Percentiles rank a stretch among this genome's conserved stretches.
phyloP scores from a whole-genome alignment of 2,797 vertebrate species.

The Dipus sagitta region DNA sequence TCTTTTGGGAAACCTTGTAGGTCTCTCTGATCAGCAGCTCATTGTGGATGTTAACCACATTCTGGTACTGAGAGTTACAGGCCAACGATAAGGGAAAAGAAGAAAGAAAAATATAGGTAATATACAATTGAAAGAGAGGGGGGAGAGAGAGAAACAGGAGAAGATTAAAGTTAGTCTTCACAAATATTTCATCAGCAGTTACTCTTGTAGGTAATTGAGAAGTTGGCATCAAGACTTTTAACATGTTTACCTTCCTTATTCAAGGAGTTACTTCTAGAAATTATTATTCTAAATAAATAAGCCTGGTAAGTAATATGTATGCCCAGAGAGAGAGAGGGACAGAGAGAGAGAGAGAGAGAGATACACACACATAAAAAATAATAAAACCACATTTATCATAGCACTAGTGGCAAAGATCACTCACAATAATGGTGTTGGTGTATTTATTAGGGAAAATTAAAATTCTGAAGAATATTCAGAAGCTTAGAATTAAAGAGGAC shows the following conservation, averaged over 20 bases:
- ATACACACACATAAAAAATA: too few species aligned
- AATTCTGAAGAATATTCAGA: neutral
- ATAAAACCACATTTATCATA: neutral
- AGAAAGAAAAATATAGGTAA: too few species aligned
- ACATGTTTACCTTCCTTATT: conserved; percentile 3
- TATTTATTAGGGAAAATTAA: neutral
- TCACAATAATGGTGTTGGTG: neutral
- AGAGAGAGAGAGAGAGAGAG: too few species aligned
- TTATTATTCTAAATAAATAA: neutral
- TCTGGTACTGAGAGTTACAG: too few species aligned
- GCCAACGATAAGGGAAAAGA: too few species aligned
- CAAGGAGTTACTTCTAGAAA: neutral
- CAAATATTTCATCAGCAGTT: conserved; percentile 16
- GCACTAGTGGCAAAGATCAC: neutral
- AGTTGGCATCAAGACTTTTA: neutral
- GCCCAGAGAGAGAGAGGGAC: too few species aligned
- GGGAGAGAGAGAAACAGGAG: too few species aligned
- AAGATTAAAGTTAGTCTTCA: neutral
- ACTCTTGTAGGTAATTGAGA: neutral
- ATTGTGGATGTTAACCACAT: too few species aligned
- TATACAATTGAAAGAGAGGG: too few species aligned
- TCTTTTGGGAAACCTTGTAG: too few species aligned
- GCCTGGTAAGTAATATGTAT: too few species aligned
- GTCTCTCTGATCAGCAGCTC: too few species aligned
- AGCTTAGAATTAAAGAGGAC: neutral